Evolutionary conservation across 1,140 invertebrate genomes (phyloP).

Genomic region (Drosophila triauraria): DNA sequence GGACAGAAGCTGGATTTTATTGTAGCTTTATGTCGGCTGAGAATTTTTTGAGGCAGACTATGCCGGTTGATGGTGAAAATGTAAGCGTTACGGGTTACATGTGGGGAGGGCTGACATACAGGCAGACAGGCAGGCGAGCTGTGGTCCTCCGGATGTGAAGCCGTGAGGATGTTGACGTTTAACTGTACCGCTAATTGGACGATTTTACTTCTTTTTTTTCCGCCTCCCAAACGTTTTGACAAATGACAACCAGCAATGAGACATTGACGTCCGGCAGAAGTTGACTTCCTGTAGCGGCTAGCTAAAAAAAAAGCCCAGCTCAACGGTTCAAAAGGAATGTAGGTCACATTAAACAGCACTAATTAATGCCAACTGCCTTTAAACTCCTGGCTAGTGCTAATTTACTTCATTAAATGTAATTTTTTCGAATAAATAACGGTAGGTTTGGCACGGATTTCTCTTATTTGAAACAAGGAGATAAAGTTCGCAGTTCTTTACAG

Average conservation of each 20-base stretch:
- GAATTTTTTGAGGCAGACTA: slow-evolving; percentile 64
- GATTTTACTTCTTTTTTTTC: slow-evolving; percentile 57
- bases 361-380: slow-evolving; percentile 42
- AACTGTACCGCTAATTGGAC: slow-evolving; percentile 80
- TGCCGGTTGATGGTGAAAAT: slow-evolving; percentile 74
- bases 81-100: slow-evolving; percentile 77
- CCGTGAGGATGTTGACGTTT: slow-evolving; percentile 82
- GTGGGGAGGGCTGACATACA: slow-evolving; percentile 13
- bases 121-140: slow-evolving; percentile 8
- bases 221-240: slow-evolving; percentile 55
- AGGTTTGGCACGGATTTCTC: background rate
- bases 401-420: slow-evolving; percentile 16
- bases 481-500: no score
- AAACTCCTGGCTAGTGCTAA: slow-evolving; percentile 12
- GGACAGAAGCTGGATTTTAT: slow-evolving; percentile 38
- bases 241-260: slow-evolving; percentile 65
- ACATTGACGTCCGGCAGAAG: slow-evolving; percentile 51
- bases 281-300: slow-evolving; percentile 45
- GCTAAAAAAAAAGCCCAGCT: slow-evolving; percentile 13
- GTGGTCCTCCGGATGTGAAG: slow-evolving; percentile 70
- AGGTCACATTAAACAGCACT: slow-evolving; percentile 51
- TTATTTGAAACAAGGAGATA: background rate
- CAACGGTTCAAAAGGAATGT: slow-evolving; percentile 51
- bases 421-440: slow-evolving; percentile 6
- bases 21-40: slow-evolving; percentile 59